phyloP scores from a whole-genome alignment of 2,113 vertebrate species.

The Anoura caudifer region DNA sequence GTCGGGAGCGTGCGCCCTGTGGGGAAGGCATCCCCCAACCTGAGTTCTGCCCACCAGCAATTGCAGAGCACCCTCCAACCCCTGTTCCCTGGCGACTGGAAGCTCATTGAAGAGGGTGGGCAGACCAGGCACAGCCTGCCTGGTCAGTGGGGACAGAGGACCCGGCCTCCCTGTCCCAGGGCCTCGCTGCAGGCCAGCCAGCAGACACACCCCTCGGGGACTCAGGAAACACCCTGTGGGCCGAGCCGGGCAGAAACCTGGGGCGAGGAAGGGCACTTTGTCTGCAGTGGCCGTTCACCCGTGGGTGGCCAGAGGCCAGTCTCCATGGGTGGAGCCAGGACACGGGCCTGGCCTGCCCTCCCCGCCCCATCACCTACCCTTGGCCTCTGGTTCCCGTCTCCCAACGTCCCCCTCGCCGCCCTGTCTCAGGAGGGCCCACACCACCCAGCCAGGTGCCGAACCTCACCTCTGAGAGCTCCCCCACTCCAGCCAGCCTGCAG shows the following conservation, averaged over 20 bases:
- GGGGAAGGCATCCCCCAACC: background rate
- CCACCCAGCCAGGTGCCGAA: background rate
- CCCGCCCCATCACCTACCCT: background rate
- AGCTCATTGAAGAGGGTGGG: background rate
- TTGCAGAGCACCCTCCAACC: background rate
- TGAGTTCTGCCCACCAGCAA: too few relatives aligned
- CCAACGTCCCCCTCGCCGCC: background rate
- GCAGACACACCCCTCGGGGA: background rate
- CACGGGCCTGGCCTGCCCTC: background rate
- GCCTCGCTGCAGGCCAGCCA: too few relatives aligned
- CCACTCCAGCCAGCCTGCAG: background rate
- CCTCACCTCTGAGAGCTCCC: background rate
- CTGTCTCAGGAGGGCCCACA: background rate
- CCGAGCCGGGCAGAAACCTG: too few relatives aligned
- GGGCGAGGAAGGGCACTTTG: too few relatives aligned
- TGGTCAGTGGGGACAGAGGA: background rate
- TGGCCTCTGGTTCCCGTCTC: background rate
- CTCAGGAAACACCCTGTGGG: background rate
- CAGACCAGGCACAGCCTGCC: background rate
- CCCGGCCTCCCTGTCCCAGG: background rate
- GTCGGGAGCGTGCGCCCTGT: background rate
- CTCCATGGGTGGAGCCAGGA: background rate
- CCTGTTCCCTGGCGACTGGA: accelerated
- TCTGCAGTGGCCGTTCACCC: background rate
- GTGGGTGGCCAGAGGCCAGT: background rate